Percentiles rank a stretch among this genome's conserved stretches.
Conservation (phyloP, 2,797 vertebrate genomes). For the Rhynchotus rufescens region DNA sequence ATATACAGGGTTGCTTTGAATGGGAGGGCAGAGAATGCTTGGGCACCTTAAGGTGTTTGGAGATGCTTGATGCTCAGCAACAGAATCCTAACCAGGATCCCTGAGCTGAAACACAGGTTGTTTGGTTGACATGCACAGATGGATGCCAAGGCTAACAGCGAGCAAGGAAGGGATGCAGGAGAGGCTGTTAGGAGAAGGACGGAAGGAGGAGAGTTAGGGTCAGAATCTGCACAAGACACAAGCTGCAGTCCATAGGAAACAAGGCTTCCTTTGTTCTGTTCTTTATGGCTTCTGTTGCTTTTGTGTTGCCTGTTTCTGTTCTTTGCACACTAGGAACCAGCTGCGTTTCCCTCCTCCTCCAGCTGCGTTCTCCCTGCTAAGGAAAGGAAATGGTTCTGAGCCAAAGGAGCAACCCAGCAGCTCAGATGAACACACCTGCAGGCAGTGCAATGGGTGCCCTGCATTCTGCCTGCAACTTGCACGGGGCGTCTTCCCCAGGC, state of each 20-base stretch:
- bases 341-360: conserved; percentile 57
- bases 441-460: not conserved
- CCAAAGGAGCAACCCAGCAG: conserved; percentile 41
- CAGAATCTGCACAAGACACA: conserved; percentile 24
- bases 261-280: conserved; percentile 48
- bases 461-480: not conserved
- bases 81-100: conserved; percentile 17
- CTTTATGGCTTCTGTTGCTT: conserved; percentile 35
- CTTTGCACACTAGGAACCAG: conserved; percentile 44
- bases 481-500: not conserved
- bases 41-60: not conserved
- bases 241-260: conserved; percentile 54
- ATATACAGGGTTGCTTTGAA: not conserved
- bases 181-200: not conserved
- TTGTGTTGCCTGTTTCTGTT: conserved; percentile 49
- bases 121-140: conserved; percentile 30
- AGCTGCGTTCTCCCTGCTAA: too few species aligned
- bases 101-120: not conserved
- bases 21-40: rapidly evolving
- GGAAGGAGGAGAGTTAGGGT: conserved; percentile 39
- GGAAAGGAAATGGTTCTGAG: conserved; percentile 48
- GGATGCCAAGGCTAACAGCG: conserved; percentile 32
- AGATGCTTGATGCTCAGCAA: not conserved
- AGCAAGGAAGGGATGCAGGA: conserved; percentile 21
- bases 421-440: conserved; percentile 53